phyloP scores from a whole-genome alignment of 2,888 invertebrate species.

The Microctonus hyperodae region DNA sequence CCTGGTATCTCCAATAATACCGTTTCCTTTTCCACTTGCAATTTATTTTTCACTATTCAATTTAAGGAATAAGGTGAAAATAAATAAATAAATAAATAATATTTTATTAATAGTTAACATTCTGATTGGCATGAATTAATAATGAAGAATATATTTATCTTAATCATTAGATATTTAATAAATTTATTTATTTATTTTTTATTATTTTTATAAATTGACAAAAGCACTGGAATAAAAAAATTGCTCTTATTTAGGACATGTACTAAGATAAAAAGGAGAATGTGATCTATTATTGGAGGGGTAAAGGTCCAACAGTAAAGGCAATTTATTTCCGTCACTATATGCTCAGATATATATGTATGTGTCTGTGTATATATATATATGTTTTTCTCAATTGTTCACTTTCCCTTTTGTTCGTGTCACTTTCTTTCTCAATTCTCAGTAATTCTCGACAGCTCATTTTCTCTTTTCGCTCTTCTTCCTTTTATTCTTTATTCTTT shows the following conservation, averaged over 20 bases:
- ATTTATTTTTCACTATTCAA: not conserved
- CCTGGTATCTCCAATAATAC: not conserved
- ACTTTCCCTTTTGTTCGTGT: not conserved
- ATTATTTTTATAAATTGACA: not conserved
- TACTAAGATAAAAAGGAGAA: not conserved
- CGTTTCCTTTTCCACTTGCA: not conserved
- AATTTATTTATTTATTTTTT: not conserved
- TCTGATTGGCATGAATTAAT: too few species aligned
- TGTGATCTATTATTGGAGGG: not conserved
- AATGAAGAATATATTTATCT: too few species aligned
- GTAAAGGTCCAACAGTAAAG: not conserved
- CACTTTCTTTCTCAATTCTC: not conserved
- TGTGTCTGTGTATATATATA: too few species aligned
- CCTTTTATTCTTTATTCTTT: too few species aligned
- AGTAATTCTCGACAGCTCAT: constrained; percentile 1
- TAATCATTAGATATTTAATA: too few species aligned
- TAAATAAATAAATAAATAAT: not conserved
- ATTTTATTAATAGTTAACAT: not conserved
- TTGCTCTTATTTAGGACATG: not conserved
- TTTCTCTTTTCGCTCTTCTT: not conserved
- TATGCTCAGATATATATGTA: not conserved
- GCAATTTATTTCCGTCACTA: constrained; percentile 2
- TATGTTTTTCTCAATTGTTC: not conserved
- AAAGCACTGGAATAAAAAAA: not conserved
- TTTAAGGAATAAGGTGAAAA: too few species aligned